Percentiles rank a stretch among this genome's conserved stretches.
Conservation (phyloP, 2,888 invertebrate species). For the Thera britannica region DNA sequence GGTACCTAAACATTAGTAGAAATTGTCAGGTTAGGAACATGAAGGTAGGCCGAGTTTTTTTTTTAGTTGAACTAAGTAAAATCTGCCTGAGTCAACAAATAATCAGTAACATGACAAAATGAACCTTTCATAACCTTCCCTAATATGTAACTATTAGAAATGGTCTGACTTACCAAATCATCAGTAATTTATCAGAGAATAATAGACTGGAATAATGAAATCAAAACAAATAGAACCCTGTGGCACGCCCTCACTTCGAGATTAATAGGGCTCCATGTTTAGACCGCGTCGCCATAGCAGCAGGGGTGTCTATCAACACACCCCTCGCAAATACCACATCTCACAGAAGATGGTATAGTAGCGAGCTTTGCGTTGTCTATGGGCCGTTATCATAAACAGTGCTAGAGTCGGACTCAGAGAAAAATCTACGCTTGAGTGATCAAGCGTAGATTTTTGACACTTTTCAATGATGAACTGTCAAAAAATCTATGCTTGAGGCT, state of each 20-base stretch:
- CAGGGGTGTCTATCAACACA: conserved; percentile 57
- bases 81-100: neutral
- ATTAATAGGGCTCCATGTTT: conserved; percentile 80
- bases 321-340: conserved; percentile 76
- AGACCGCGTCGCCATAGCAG: conserved; percentile 75
- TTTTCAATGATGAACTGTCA: too few relatives aligned
- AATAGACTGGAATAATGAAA: conserved; percentile 37
- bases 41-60: too few relatives aligned
- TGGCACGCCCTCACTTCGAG: conserved; percentile 76
- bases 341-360: conserved; percentile 35
- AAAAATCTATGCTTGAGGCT: too few relatives aligned
- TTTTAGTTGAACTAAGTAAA: too few relatives aligned
- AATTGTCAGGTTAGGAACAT: too few relatives aligned
- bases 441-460: too few relatives aligned
- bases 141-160: neutral
- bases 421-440: too few relatives aligned
- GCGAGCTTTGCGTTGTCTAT: neutral
- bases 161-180: neutral
- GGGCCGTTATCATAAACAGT: too few relatives aligned
- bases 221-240: conserved; percentile 55
- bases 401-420: too few relatives aligned
- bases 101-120: neutral
- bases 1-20: too few relatives aligned
- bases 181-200: conserved; percentile 14
- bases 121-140: too few relatives aligned